phyloP scores from a whole-genome alignment of 2,113 vertebrate species.

The Leptocoma aspasia region DNA sequence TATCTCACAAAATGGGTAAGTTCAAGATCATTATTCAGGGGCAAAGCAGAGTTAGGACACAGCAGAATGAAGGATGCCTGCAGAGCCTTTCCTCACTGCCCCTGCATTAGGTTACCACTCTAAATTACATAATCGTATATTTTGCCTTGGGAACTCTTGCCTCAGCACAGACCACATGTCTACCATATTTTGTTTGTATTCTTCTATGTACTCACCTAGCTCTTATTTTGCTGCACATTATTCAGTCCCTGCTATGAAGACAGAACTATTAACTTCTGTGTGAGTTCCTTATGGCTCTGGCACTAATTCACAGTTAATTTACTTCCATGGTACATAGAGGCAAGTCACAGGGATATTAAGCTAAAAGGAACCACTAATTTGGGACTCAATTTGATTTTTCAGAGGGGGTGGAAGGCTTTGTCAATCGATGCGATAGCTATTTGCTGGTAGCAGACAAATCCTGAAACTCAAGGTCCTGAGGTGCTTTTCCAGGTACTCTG shows the following conservation, averaged over 20 bases:
- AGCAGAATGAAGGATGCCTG: not conserved
- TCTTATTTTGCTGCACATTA: constrained; percentile 23
- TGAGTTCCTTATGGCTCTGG: constrained; percentile 22
- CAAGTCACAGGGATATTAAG: not conserved
- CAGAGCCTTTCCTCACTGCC: not conserved
- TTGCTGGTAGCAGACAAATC: not conserved
- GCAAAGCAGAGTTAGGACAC: not conserved
- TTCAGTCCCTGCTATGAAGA: constrained; percentile 20
- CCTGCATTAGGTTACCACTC: not conserved
- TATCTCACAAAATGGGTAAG: not conserved
- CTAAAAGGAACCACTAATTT: constrained; percentile 35
- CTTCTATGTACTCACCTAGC: not conserved
- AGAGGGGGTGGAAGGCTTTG: not conserved
- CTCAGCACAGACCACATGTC: not conserved
- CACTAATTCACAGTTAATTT: constrained; percentile 58
- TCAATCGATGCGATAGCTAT: not conserved
- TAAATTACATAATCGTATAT: not conserved
- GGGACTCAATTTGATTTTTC: constrained; percentile 12
- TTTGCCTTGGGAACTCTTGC: not conserved
- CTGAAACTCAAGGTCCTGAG: not conserved
- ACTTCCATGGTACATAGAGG: not conserved
- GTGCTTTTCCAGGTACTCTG: not conserved
- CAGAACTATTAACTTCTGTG: constrained; percentile 39
- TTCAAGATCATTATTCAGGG: constrained; percentile 31
- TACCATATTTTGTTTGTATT: constrained; percentile 41